Conservation (phyloP, 2,797 vertebrate genomes). For the Sylvia borin region DNA sequence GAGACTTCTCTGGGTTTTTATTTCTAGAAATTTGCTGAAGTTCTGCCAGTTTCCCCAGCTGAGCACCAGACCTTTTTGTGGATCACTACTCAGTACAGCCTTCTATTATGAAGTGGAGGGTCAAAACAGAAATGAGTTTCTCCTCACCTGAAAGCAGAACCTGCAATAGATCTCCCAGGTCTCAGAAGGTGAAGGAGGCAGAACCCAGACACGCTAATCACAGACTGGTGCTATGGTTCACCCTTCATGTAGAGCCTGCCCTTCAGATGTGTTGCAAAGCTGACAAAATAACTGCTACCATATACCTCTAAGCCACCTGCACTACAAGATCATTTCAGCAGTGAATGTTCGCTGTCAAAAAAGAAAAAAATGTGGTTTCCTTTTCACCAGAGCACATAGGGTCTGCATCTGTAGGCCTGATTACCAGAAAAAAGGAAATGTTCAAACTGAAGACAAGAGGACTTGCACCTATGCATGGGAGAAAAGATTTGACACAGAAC, state of each 20-base stretch:
- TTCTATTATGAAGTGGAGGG: background rate
- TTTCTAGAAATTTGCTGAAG: constrained; percentile 7
- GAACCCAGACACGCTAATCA: background rate
- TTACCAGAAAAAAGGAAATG: background rate
- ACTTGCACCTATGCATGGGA: background rate
- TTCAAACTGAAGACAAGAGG: background rate
- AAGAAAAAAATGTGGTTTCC: background rate
- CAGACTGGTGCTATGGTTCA: background rate
- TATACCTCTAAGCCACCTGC: background rate
- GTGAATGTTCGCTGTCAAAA: background rate
- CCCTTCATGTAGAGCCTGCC: background rate
- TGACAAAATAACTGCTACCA: background rate
- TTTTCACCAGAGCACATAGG: constrained; percentile 4
- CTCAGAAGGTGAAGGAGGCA: background rate
- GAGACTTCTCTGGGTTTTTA: background rate
- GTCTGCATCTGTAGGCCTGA: background rate
- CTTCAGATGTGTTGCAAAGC: constrained; percentile 1
- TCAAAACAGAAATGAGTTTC: background rate
- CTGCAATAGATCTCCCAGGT: background rate
- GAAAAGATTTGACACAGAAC: background rate
- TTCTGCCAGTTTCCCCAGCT: background rate
- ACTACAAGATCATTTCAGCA: constrained; percentile 10
- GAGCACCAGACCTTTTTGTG: background rate
- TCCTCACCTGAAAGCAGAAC: constrained; percentile 5
- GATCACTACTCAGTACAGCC: background rate